These are phyloP conservation scores for Myrmecophaga tridactyla DNA, from an alignment of 2,113 vertebrate genomes.

Conservation along the genomic window DNA sequence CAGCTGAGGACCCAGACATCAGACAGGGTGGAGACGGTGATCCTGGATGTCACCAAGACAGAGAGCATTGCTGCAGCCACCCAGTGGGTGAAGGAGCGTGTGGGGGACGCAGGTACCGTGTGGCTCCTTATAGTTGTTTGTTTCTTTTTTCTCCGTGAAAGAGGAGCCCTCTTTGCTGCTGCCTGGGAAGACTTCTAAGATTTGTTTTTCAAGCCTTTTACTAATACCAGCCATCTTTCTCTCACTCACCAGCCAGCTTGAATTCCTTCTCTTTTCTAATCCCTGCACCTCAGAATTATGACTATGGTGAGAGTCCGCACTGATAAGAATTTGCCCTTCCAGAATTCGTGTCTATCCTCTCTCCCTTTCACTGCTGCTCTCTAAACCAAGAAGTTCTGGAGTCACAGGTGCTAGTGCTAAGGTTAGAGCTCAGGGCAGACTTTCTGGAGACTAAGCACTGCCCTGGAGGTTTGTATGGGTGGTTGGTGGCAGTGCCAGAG, in stretches of 20 bases:
- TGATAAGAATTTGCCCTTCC: not conserved
- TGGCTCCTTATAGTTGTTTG: too few relatives aligned
- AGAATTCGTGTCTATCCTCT: not conserved
- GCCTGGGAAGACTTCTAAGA: not conserved
- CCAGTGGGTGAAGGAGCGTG: constrained; percentile 22
- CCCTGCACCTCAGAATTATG: fast-evolving
- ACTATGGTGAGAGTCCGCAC: not conserved
- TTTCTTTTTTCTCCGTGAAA: too few relatives aligned
- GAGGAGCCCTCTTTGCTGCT: not conserved
- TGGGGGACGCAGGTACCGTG: constrained; percentile 22
- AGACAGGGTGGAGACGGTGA: constrained; percentile 16
- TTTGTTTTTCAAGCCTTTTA: not conserved
- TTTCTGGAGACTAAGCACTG: too few relatives aligned
- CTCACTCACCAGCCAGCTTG: not conserved
- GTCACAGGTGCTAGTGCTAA: not conserved
- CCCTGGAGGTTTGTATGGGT: too few relatives aligned
- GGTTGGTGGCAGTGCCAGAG: not conserved
- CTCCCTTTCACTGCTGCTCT: not conserved
- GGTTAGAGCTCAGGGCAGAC: not conserved
- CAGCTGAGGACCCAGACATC: constrained; percentile 79
- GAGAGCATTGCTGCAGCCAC: constrained; percentile 38
- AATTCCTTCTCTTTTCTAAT: not conserved
- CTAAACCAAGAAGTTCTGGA: not conserved
- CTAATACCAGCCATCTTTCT: not conserved
- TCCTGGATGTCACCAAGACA: constrained; percentile 52